phyloP scores from a whole-genome alignment of 2,888 invertebrate species.

The Diloba caeruleocephala region DNA sequence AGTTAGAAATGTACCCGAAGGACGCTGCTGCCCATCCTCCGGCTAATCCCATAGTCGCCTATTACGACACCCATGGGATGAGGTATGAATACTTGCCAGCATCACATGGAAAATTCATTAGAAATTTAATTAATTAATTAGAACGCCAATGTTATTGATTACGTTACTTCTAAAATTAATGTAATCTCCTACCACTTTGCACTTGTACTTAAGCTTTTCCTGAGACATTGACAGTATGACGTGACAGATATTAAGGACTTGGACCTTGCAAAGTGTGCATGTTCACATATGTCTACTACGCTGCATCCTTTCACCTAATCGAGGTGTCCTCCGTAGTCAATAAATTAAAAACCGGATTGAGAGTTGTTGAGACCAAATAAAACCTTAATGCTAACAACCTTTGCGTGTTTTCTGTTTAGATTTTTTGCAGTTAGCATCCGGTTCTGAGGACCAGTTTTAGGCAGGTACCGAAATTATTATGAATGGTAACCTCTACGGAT shows the following conservation, averaged over 20 bases:
- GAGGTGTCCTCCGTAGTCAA: slow-evolving; percentile 21
- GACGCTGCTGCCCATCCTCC: too few relatives aligned
- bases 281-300: neutral
- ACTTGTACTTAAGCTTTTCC: neutral
- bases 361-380: slow-evolving; percentile 7
- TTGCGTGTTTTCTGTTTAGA: slow-evolving; percentile 8
- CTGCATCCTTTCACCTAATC: slow-evolving; percentile 14
- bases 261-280: neutral
- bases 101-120: too few relatives aligned
- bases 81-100: too few relatives aligned
- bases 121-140: too few relatives aligned
- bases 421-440: slow-evolving; percentile 5
- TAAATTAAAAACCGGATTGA: slow-evolving; percentile 32
- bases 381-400: slow-evolving; percentile 10
- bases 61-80: too few relatives aligned
- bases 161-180: too few relatives aligned
- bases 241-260: slow-evolving; percentile 4
- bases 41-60: too few relatives aligned
- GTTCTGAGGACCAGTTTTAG: slow-evolving; percentile 18
- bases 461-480: too few relatives aligned
- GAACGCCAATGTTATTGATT: too few relatives aligned
- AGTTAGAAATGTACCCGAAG: too few relatives aligned
- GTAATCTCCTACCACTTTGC: too few relatives aligned
- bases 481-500: too few relatives aligned
- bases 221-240: slow-evolving; percentile 6